Conservation (phyloP, 2,888 invertebrate genomes). For the Macropis europaea region DNA sequence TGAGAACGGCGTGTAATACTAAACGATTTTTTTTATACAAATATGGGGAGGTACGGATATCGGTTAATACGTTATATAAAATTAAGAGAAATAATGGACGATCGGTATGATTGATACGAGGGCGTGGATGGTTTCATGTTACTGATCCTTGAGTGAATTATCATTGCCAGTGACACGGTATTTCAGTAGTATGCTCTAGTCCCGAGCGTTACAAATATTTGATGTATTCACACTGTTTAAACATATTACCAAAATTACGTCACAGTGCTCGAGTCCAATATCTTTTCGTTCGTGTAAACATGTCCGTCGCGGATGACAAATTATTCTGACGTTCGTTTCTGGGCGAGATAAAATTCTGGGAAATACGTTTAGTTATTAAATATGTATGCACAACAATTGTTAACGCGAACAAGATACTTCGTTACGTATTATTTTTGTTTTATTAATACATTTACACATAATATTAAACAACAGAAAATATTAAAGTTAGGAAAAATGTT, state of each 20-base stretch:
- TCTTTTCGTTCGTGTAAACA: conserved; percentile 7
- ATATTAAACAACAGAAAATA: too few species aligned
- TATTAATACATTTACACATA: too few species aligned
- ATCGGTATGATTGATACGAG: conserved; percentile 65
- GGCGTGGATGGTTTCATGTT: conserved; percentile 62
- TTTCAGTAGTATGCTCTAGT: background rate
- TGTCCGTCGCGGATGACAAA: background rate
- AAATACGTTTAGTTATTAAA: too few species aligned
- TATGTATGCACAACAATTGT: too few species aligned
- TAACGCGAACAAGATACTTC: too few species aligned
- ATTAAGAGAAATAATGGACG: conserved; percentile 31
- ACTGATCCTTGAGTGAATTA: conserved; percentile 61
- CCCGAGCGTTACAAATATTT: conserved; percentile 50
- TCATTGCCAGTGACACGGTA: conserved; percentile 27
- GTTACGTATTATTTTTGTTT: too few species aligned
- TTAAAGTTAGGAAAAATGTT: too few species aligned
- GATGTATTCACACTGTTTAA: conserved; percentile 33
- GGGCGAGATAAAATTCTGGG: too few species aligned
- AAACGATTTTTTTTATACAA: background rate
- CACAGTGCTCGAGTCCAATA: background rate
- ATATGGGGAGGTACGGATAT: conserved; percentile 9
- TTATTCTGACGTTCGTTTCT: background rate
- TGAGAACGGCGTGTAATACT: too few species aligned
- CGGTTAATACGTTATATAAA: conserved; percentile 26
- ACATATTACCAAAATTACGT: conserved; percentile 50